phyloP scores from a whole-genome alignment of 2,797 vertebrate species.

The Erethizon dorsatum region DNA sequence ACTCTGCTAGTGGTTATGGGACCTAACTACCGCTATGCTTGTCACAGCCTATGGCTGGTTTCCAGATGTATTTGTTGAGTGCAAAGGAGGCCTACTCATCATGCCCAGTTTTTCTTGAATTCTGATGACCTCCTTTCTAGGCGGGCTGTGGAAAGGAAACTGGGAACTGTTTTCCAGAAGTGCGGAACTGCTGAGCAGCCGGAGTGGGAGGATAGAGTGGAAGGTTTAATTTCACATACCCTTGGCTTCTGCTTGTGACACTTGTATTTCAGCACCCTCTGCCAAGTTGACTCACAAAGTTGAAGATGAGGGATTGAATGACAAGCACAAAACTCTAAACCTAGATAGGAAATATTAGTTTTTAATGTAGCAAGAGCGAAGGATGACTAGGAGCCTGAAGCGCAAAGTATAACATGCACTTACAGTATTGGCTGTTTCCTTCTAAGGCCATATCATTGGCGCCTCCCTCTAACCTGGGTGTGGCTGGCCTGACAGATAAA shows the following conservation, averaged over 20 bases:
- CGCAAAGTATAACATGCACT: conserved; percentile 35
- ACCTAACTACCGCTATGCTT: not conserved
- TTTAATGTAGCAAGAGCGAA: conserved; percentile 44
- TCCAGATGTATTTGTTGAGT: not conserved
- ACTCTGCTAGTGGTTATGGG: not conserved
- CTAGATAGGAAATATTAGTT: conserved; percentile 35
- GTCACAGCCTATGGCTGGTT: not conserved
- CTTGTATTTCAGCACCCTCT: conserved; percentile 40
- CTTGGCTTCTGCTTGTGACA: conserved; percentile 34
- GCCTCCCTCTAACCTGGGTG: conserved; percentile 74
- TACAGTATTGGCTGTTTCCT: conserved; percentile 11
- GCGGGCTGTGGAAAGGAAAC: not conserved
- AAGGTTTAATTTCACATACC: conserved; percentile 24
- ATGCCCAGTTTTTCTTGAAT: not conserved
- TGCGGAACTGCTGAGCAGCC: not conserved
- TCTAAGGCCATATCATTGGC: not conserved
- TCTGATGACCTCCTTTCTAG: conserved; percentile 16
- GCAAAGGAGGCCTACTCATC: not conserved
- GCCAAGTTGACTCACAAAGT: conserved; percentile 55
- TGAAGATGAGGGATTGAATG: not conserved
- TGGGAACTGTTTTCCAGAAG: not conserved
- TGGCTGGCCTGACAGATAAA: conserved; percentile 53
- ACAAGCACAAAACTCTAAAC: conserved; percentile 59
- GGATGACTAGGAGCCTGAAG: conserved; percentile 20
- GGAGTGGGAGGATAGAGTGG: not conserved